Base-by-base conservation (phyloP, 2,113 vertebrate genomes). In the Cryptoleucopteryx plumbea region DNA sequence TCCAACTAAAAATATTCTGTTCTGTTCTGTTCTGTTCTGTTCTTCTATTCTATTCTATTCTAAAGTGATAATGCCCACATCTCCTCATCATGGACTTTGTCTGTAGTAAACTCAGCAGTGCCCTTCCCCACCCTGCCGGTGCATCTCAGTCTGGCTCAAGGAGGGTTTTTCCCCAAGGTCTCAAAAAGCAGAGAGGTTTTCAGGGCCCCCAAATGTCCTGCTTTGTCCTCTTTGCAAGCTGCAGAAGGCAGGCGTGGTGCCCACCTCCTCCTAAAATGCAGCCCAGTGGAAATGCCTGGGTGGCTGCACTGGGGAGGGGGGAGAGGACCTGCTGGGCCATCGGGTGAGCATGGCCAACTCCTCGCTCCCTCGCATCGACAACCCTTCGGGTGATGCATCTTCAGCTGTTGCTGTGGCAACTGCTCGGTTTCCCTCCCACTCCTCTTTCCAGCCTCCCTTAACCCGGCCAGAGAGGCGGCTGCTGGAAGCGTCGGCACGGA, bases 391-490 rank as follows among this genome's bases (percentile, higher is more conserved):
- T 80, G 78, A 77, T 77, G 70, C 62, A 74, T 90, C 86, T 62
- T 93, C 86, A 93, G 25, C 53, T 27, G 93, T 97, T 97, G 91
- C 94, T 95, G 91, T 95, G 93, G 93, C 71, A 97, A 97, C 94
- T 42, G 55, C 78, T 93, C 20, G 0, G 10, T 73, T 92, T 96
- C 58, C 63, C 63, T 94, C 59, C 75, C 2, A 1, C 53, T 93
- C 55, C 31, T 16, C 9, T 81, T 83, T 42, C 93, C 88, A 73
- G 83, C 55, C 42, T 84, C 27, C 19, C 40, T 77, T 50, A 80
- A 90, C 75, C 89, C 1, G 53, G 42, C 68, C 18, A 13, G 83
- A 87, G 92, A 90, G 68, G 38, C 9, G 2, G 72, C 84, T 91
- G n/a, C 73, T 73, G 74, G 47, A 50, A 89, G 45, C 73, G 40